Base-by-base conservation (phyloP, 2,113 vertebrate genomes). In the Albula glossodonta region DNA sequence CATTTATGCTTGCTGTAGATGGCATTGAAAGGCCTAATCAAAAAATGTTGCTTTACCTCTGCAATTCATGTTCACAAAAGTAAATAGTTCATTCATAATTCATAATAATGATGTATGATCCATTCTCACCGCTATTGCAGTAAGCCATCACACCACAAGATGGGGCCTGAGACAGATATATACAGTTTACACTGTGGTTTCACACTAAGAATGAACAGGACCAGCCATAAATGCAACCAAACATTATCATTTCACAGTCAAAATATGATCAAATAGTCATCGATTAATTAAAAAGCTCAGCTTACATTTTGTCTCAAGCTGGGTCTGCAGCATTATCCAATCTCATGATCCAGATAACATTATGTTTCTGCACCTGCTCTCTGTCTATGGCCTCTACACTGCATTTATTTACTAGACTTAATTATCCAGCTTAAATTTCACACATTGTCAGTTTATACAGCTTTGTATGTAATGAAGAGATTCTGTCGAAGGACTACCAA, bases 81-180 rank as follows among this genome's bases (percentile, higher is more conserved):
- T 13, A 22, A 70, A 70, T 3, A 70, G n/a, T 4, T 17, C 31
- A 41, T 41, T 41, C 70, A 70, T n/a, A 22, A 70, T 70, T 17
- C 63, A 70, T n/a, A n/a, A 22, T n/a, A 70, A n/a, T 22, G 13
- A 17, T 85, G 57, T 17, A 17, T 66, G 60, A 66, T 66, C 60
- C 60, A 31, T 31, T 22, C 22, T 22, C 57, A 51, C 8, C 51
- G 60, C 51, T n/a, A 17, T 31, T 84, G 90, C 70, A 87, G 81
- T 89, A 53, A 83, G 87, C 15, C 8, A 53, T 82, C 15, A 31
- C 15, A 80, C 87, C 89, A 90, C 88, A 80, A 90, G 86, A 89
- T 89, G 89, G 86, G 87, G 52, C 78, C 78, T 87, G 49, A 86
- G 78, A 79, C 57, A 86, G 63, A 8, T 81, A 52, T 17, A 41